Evolutionary conservation across 1,140 invertebrate genomes (phyloP).

Genomic region (Gryllus bimaculatus): DNA sequence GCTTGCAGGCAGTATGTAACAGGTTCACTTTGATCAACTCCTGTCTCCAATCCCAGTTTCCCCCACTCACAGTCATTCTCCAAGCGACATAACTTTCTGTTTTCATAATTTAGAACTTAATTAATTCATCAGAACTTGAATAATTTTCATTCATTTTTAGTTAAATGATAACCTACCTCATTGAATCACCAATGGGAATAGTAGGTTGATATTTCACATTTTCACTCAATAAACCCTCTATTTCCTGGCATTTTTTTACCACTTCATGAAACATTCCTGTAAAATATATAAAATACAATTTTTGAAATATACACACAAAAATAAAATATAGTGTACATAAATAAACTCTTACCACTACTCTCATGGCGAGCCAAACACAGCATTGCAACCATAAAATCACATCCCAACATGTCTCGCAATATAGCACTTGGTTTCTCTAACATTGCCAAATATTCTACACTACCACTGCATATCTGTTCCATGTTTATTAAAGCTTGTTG

Average conservation of each 20-base stretch:
- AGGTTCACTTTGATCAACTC: constrained; percentile 38
- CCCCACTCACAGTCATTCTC: constrained; percentile 17
- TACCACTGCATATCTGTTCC: constrained; percentile 22
- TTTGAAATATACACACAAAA: background rate
- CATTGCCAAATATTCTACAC: constrained; percentile 29
- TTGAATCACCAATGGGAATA: constrained; percentile 43
- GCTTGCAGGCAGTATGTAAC: constrained; percentile 67
- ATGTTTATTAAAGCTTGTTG: constrained; percentile 43
- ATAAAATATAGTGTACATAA: background rate
- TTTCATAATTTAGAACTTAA: constrained; percentile 1
- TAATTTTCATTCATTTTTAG: background rate
- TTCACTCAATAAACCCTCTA: constrained; percentile 49
- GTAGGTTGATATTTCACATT: constrained; percentile 45
- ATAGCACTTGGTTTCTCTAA: constrained; percentile 59
- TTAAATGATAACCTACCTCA: constrained; percentile 11
- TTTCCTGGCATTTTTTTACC: constrained; percentile 61
- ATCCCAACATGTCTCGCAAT: constrained; percentile 57
- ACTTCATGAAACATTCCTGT: constrained; percentile 54
- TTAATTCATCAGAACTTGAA: background rate
- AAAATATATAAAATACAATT: constrained; percentile 18
- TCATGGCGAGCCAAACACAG: constrained; percentile 71
- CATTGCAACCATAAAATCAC: constrained; percentile 70
- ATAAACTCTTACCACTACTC: constrained; percentile 39
- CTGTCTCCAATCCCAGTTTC: background rate
- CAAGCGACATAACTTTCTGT: constrained; percentile 26